These are phyloP conservation scores for Phymanthus crucifer DNA, from an alignment of 92 coral and sea anemone genomes.

Conservation along the genomic window DNA sequence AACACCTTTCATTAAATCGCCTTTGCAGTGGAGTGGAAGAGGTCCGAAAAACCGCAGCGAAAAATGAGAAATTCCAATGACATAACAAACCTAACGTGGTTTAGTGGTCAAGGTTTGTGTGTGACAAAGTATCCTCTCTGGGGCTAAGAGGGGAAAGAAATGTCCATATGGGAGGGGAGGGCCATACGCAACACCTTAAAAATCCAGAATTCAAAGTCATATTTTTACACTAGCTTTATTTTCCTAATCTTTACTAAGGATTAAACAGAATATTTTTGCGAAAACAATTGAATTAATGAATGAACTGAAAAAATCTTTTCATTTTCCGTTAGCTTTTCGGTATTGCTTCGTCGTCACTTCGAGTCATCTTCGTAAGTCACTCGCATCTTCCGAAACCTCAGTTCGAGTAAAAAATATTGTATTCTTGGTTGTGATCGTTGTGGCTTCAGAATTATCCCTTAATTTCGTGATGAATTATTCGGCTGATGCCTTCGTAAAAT, in stretches of 20 bases:
- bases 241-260: background rate
- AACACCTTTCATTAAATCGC: background rate
- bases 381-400: constrained; percentile 13
- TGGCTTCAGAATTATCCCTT: constrained; percentile 9
- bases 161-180: background rate
- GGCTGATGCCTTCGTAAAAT: background rate
- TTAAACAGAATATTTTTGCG: background rate
- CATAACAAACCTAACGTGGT: background rate
- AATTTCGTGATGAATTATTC: constrained; percentile 17
- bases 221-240: background rate
- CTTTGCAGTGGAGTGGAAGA: background rate
- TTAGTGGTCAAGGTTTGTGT: background rate
- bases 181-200: no score
- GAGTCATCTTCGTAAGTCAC: background rate
- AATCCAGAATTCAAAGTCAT: no score
- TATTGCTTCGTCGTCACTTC: background rate
- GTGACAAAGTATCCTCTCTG: background rate
- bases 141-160: background rate
- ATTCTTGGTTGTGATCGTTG: constrained; percentile 24
- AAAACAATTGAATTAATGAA: background rate
- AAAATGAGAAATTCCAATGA: background rate
- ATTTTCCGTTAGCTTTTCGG: constrained; percentile 1
- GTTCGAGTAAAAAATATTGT: constrained; percentile 33
- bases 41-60: background rate
- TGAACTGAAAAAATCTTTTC: background rate